Evolutionary conservation across 2,888 invertebrate genomes (phyloP).

Genomic region (Acleris sparsana): DNA sequence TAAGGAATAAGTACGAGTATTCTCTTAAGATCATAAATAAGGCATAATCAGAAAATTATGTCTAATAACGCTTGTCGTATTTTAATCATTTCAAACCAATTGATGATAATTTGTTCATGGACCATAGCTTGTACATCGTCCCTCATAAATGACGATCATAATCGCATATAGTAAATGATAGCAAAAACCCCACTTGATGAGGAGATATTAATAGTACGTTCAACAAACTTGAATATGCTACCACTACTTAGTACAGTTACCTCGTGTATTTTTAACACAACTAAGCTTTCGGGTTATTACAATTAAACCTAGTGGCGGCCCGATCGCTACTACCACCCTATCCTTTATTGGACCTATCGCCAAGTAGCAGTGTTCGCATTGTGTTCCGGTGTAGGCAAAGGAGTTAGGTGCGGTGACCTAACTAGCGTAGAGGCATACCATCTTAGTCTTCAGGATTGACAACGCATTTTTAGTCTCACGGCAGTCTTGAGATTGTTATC

Average conservation of each 20-base stretch:
- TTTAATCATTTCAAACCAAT: background rate
- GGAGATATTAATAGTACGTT: slow-evolving; percentile 12
- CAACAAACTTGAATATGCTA: slow-evolving; percentile 10
- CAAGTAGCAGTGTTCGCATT: no score
- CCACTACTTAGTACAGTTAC: slow-evolving; percentile 1
- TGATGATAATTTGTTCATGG: background rate
- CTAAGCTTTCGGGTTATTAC: background rate
- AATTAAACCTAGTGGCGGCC: no score
- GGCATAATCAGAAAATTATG: background rate
- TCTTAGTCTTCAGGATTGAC: no score
- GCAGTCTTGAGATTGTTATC: no score
- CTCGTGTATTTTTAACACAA: background rate
- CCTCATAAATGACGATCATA: slow-evolving; percentile 2
- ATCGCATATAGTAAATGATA: slow-evolving; percentile 5
- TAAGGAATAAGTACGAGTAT: no score
- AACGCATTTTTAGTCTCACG: no score
- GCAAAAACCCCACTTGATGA: slow-evolving; percentile 12
- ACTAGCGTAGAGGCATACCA: no score
- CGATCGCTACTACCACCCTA: no score
- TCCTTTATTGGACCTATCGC: no score
- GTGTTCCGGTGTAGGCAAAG: no score
- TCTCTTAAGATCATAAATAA: background rate
- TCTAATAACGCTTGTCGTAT: background rate
- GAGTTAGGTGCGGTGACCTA: no score
- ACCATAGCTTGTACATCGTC: background rate